Percentiles rank a stretch among this genome's conserved stretches.
Conservation (phyloP, 2,888 invertebrate species). For the Gymnosoma rotundatum region DNA sequence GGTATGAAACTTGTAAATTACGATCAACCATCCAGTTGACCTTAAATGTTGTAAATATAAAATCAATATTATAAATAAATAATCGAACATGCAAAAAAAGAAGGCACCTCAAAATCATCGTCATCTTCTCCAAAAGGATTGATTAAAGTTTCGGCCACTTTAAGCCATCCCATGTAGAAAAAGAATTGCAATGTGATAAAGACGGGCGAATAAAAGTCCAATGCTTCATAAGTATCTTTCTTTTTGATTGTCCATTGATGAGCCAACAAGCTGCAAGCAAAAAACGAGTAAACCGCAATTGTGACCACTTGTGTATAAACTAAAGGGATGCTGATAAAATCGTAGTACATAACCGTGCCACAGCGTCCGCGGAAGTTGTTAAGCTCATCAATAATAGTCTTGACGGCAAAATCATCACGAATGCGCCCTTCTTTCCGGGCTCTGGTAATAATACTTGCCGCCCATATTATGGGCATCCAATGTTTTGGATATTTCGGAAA, state of each 20-base stretch:
- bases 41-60: conserved; percentile 78
- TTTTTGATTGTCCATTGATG: conserved; percentile 90
- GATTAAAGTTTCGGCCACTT: conserved; percentile 93
- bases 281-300: conserved; percentile 92
- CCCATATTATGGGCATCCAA: conserved; percentile 95
- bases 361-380: conserved; percentile 91
- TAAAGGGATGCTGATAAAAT: conserved; percentile 88
- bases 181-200: conserved; percentile 93
- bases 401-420: conserved; percentile 94
- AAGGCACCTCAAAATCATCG: conserved; percentile 90
- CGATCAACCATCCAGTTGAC: conserved; percentile 95
- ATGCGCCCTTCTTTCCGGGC: conserved; percentile 94
- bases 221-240: conserved; percentile 82
- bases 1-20: conserved; percentile 90
- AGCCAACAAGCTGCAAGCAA: conserved; percentile 92
- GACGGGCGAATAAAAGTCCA: conserved; percentile 92
- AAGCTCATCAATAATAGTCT: conserved; percentile 92
- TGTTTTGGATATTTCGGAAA: conserved; percentile 93
- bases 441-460: conserved; percentile 92
- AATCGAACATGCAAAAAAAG: not conserved
- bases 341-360: conserved; percentile 88
- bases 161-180: conserved; percentile 94
- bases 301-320: conserved; percentile 95
- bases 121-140: conserved; percentile 96
- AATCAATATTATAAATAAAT: not conserved